A percentile compares a stretch with the other conserved stretches of the same genome.
Conservation (phyloP, 2,113 vertebrate genomes). For the Indicator maculatus region DNA sequence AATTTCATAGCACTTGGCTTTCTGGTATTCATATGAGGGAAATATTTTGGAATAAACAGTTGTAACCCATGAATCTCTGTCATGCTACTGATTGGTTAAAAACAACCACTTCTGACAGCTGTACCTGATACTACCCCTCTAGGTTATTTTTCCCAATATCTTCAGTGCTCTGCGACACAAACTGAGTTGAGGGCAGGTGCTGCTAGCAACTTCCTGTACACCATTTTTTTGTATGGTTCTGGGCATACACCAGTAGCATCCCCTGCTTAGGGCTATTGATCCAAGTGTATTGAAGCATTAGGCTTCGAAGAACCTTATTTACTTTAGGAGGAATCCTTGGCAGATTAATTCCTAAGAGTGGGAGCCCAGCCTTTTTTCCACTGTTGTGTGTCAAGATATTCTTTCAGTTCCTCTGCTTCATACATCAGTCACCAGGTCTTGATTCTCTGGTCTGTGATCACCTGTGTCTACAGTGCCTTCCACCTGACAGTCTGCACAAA, state of each 20-base stretch:
- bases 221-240: not conserved
- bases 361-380: not conserved
- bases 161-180: not conserved
- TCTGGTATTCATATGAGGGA: not conserved
- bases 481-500: not conserved
- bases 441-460: not conserved
- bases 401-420: not conserved
- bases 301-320: not conserved
- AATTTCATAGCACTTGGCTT: not conserved
- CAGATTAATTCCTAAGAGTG: not conserved
- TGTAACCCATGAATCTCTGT: not conserved
- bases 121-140: not conserved
- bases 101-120: not conserved
- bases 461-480: not conserved
- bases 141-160: not conserved
- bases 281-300: not conserved
- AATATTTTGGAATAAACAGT: not conserved
- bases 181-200: not conserved
- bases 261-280: not conserved
- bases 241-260: not conserved
- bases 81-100: not conserved
- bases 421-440: not conserved
- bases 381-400: not conserved
- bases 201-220: not conserved
- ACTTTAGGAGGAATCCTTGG: not conserved